A percentile compares a stretch with the other conserved stretches of the same genome.
Conservation (phyloP, 2,113 vertebrate genomes). For the Calyptomena viridis region DNA sequence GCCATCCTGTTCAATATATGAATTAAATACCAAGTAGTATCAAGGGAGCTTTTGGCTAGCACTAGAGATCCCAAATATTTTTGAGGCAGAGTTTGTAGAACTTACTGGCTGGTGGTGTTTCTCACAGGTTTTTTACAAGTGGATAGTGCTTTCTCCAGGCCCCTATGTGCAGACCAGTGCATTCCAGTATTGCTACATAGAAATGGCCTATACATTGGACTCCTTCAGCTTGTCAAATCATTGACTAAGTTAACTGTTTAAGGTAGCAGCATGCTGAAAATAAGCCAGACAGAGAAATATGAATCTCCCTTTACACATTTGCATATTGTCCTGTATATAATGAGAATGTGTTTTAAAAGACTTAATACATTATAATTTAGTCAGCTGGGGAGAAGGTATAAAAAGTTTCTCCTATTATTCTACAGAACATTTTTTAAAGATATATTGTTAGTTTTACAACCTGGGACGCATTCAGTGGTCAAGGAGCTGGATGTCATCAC, state of each 20-base stretch:
- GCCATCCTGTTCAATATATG: neutral
- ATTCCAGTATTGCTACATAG: neutral
- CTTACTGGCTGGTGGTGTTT: neutral
- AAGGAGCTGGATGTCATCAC: neutral
- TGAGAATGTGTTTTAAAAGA: neutral
- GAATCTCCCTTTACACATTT: neutral
- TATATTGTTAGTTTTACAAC: neutral
- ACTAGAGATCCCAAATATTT: neutral
- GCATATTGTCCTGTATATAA: neutral
- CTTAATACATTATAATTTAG: neutral
- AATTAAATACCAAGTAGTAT: neutral
- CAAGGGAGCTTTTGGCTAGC: neutral
- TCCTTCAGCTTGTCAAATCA: neutral
- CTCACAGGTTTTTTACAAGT: neutral
- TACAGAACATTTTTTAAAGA: neutral
- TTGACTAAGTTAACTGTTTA: neutral
- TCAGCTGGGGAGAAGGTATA: neutral
- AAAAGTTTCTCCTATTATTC: neutral
- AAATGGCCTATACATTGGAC: neutral
- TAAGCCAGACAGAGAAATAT: neutral
- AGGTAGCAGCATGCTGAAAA: neutral
- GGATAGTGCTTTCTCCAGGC: neutral
- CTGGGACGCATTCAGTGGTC: neutral
- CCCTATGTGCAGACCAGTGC: neutral
- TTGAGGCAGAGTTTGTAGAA: neutral